Evolutionary conservation across 64 coral and sea anemone species (phyloP).

Genomic region (Montipora efflorescens): DNA sequence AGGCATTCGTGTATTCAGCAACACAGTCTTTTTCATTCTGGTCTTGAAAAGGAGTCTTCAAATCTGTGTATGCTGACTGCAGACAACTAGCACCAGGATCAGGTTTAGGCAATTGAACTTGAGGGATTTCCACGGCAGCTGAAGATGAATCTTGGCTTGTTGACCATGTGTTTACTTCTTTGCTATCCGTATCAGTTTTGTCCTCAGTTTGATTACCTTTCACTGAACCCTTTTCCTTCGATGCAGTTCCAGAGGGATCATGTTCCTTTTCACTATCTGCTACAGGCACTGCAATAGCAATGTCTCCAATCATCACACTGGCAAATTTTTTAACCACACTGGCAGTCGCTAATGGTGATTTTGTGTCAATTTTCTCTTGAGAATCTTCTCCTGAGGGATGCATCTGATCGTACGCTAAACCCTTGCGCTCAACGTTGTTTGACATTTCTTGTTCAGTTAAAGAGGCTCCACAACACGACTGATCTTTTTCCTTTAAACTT

Average conservation of each 20-base stretch:
- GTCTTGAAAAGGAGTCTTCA: background rate
- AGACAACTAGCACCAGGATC: background rate
- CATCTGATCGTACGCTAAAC: background rate
- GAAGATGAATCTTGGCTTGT: background rate
- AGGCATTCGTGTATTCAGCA: background rate
- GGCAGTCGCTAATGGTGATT: background rate
- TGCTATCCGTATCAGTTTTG: background rate
- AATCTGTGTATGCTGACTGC: background rate
- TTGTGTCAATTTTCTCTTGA: background rate
- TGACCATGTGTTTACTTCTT: background rate
- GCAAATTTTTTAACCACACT: background rate
- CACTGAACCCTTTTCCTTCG: background rate
- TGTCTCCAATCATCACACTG: conserved; percentile 28
- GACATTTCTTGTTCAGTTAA: background rate
- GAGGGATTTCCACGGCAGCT: background rate
- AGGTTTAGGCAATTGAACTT: background rate
- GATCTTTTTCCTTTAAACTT: background rate
- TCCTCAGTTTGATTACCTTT: background rate
- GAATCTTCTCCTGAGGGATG: background rate
- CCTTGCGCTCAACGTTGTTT: background rate
- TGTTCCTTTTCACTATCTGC: background rate
- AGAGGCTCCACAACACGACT: too few species aligned
- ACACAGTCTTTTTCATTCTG: background rate
- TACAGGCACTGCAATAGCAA: conserved; percentile 18
- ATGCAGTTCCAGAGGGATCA: background rate